phyloP scores from a whole-genome alignment of 2,888 invertebrate species.

The Micoletzkya japonica region DNA sequence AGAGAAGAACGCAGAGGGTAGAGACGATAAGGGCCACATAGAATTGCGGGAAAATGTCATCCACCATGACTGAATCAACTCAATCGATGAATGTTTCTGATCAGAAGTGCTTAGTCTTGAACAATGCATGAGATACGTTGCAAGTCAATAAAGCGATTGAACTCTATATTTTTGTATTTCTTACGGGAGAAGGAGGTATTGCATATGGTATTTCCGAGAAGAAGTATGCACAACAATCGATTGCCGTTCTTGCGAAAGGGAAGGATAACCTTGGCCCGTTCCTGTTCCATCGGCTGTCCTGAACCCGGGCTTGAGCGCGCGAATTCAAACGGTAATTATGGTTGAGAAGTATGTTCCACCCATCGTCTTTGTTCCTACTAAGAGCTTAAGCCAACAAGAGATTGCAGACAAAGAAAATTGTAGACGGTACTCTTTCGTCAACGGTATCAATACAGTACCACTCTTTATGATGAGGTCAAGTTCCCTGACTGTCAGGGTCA shows the following conservation, averaged over 20 bases:
- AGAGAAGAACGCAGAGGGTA: constrained; percentile 1
- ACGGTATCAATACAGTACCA: constrained; percentile 4
- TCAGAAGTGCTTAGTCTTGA: neutral
- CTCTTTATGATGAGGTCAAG: constrained; percentile 14
- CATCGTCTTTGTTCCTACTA: too few species aligned
- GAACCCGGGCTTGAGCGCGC: too few species aligned
- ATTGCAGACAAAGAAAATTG: neutral
- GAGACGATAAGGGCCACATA: neutral
- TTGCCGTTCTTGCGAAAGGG: constrained; percentile 9
- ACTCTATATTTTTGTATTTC: neutral
- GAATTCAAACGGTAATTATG: neutral
- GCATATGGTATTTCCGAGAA: constrained; percentile 12
- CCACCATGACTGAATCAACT: constrained; percentile 6
- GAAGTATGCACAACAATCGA: constrained; percentile 19
- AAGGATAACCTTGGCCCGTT: constrained; percentile 11
- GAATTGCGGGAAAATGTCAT: neutral
- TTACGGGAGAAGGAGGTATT: constrained; percentile 18
- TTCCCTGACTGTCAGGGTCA: constrained; percentile 25
- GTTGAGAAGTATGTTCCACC: too few species aligned
- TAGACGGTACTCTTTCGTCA: neutral
- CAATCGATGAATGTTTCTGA: neutral
- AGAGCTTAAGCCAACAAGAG: too few species aligned
- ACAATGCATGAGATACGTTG: neutral
- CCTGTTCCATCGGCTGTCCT: constrained; percentile 11
- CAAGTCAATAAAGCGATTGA: neutral